Percentiles rank a stretch among this genome's conserved stretches.
phyloP scores from a whole-genome alignment of 2,888 invertebrate genomes.

The Operophtera brumata region DNA sequence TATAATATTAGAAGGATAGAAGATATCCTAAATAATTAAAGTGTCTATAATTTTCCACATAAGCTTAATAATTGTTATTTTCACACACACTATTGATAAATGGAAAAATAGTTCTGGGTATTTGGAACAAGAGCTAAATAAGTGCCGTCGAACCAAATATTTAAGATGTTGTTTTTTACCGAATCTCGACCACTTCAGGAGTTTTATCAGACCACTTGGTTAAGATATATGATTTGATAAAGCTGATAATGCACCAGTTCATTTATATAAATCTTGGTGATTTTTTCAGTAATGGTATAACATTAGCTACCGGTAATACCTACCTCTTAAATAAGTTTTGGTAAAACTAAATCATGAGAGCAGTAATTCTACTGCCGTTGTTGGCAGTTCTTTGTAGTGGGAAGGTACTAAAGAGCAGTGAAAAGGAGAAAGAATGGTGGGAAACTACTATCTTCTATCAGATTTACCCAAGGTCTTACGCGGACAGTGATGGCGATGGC shows the following conservation, averaged over 20 bases:
- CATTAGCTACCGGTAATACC: neutral
- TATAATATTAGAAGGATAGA: too few relatives aligned
- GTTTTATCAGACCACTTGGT: slow-evolving; percentile 38
- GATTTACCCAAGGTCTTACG: slow-evolving; percentile 88
- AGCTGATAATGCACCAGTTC: slow-evolving; percentile 7
- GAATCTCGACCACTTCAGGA: slow-evolving; percentile 1
- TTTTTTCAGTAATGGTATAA: slow-evolving; percentile 12
- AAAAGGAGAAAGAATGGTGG: slow-evolving; percentile 84
- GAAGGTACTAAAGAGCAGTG: slow-evolving; percentile 40
- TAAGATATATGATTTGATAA: slow-evolving; percentile 29
- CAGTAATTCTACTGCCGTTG: slow-evolving; percentile 47
- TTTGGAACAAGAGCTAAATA: neutral
- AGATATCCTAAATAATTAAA: neutral
- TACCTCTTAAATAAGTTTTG: neutral
- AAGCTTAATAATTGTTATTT: neutral
- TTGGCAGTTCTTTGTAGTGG: slow-evolving; percentile 39
- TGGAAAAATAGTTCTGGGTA: neutral
- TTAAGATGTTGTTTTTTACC: neutral
- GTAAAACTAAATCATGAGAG: slow-evolving; percentile 44
- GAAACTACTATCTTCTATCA: slow-evolving; percentile 88
- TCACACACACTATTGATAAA: neutral
- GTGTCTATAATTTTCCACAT: neutral
- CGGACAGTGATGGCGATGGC: slow-evolving; percentile 88
- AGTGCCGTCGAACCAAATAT: neutral
- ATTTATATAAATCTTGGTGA: slow-evolving; percentile 39